Conservation (phyloP, 2,797 vertebrate genomes). For the Euphonia xanthogaster region DNA sequence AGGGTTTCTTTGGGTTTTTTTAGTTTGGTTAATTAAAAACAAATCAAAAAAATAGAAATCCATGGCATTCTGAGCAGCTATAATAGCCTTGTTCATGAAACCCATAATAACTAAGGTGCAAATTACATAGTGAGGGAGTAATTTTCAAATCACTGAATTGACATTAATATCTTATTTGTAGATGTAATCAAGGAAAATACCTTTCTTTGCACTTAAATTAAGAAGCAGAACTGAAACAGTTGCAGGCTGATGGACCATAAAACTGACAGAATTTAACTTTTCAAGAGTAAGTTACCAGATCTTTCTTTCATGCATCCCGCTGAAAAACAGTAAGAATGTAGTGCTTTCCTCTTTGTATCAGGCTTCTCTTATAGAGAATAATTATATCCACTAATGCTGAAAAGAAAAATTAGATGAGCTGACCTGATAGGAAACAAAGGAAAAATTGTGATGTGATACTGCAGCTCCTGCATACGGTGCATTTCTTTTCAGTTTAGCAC, state of each 20-base stretch:
- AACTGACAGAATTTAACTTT: conserved; percentile 22
- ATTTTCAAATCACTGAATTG: conserved; percentile 69
- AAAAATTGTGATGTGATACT: neutral
- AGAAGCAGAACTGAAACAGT: conserved; percentile 26
- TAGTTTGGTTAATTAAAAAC: conserved; percentile 22
- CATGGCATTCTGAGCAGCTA: neutral
- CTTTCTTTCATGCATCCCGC: neutral
- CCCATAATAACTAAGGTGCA: conserved; percentile 64
- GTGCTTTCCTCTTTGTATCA: neutral
- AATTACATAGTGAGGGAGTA: conserved; percentile 60
- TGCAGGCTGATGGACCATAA: conserved; percentile 37
- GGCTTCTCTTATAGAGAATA: neutral
- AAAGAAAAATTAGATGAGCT: neutral
- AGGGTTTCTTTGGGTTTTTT: neutral
- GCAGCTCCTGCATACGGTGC: neutral
- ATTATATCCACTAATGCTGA: neutral
- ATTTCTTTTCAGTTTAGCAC: neutral
- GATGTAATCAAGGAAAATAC: conserved; percentile 66
- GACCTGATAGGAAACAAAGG: neutral
- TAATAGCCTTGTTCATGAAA: conserved; percentile 64
- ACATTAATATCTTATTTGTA: conserved; percentile 67
- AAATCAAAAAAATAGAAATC: conserved; percentile 23
- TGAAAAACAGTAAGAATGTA: neutral
- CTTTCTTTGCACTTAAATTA: conserved; percentile 57
- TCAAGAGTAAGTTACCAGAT: neutral